Base-by-base conservation (phyloP, 2,113 vertebrate genomes). In the Ornithorhynchus anatinus region DNA sequence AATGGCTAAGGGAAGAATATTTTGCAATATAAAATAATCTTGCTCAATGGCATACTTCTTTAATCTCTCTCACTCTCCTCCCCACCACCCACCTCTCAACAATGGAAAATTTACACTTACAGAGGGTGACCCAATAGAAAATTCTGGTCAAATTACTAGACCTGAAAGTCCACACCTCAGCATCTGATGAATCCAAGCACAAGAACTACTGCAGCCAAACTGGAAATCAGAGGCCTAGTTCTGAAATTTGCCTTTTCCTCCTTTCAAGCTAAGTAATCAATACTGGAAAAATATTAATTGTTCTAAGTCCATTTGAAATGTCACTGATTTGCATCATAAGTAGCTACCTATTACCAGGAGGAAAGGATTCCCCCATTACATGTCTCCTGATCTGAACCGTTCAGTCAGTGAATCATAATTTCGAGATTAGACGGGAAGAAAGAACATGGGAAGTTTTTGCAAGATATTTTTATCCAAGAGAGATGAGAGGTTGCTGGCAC, bases 281-380 rank as follows among this genome's bases (percentile, higher is more conserved):
- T 76, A 78, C 43, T 50, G 35, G 44, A 76, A 61, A 79, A 82
- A 63, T 73, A 70, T 81, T 47, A 73, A 80, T 63, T 80, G 77
- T 68, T 51, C 58, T 58, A 54, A 40, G 31, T 64, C 72, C 50
- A 48, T 71, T 51, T 71, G 74, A 76, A 79, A 76, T 82, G 74
- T 62, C 65, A 72, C 45, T 80, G 51, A 73, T 82, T 65, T 68
- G 68, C 53, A 76, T 73, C 48, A 16, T 38, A 50, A 85, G 45
- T 53, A 64, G 67, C 53, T 61, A 60, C 79, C 82, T 58, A 80
- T 73, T 84, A 23, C n/a, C 10, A 20, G 59, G 51, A 69, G 64
- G 79, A 84, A n/a, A 78, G 77, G 40, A 16, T 31, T 31, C 45
- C 61, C 57, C 57, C 33, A 31, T 58, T 79, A 70, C 27, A 53